Conservation (phyloP, 1,140 invertebrate species). For the Saccostrea glomerata region DNA sequence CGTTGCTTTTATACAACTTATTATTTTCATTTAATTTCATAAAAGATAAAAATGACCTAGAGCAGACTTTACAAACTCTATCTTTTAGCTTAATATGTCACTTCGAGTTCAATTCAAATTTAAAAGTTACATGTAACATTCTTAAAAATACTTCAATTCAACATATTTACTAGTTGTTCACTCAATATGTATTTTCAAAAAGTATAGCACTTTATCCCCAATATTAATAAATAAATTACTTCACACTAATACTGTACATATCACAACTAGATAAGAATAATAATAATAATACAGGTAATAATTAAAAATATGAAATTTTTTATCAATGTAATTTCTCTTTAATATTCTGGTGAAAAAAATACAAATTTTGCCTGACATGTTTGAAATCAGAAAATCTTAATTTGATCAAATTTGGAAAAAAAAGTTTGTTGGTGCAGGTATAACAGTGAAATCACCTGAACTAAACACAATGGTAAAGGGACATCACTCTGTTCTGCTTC, state of each 20-base stretch:
- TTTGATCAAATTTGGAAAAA: background rate
- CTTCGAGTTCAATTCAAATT: too few species aligned
- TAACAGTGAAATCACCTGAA: background rate
- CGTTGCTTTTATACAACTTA: too few species aligned
- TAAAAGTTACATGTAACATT: too few species aligned
- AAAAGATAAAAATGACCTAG: too few species aligned
- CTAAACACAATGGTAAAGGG: background rate
- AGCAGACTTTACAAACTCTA: too few species aligned
- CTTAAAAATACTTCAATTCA: too few species aligned
- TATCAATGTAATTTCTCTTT: background rate
- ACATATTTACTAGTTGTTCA: too few species aligned
- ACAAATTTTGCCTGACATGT: background rate
- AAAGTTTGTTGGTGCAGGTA: background rate
- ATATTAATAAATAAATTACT: conserved; percentile 8
- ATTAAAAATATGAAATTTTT: background rate
- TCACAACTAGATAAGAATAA: background rate
- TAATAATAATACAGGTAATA: background rate
- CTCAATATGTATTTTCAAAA: too few species aligned
- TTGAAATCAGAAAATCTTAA: background rate
- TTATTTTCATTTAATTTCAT: too few species aligned
- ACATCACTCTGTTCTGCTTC: background rate
- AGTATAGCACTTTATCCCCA: background rate
- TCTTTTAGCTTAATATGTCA: too few species aligned
- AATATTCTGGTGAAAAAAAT: background rate
- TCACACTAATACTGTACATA: background rate